Evolutionary conservation across 2,797 vertebrate species (phyloP), one percentile per base, ranked within the genome.

Genomic region (Gymnoscopelus braueri): DNA sequence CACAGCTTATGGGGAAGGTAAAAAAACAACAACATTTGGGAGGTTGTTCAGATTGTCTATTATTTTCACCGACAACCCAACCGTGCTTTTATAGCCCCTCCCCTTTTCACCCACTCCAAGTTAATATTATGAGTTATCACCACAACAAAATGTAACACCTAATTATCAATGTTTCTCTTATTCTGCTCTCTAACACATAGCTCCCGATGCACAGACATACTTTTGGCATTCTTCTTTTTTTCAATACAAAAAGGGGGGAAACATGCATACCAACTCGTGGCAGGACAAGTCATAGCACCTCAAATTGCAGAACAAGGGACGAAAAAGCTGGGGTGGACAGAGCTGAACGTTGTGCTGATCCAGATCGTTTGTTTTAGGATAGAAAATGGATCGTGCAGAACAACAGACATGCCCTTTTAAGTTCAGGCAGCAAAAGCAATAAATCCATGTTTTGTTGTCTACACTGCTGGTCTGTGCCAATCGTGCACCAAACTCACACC

Each of bases 131-230:
- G 83, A 19, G 84, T 51, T 32, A 60, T 87, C 84, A 90, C 82
- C 83, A 91, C 87, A 82, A 84, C 74, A 84, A 88, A 44, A 84
- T 80, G 78, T 84, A 87, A 91, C 84, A 84, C 60, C 78, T 77
- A 87, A 83, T 76, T 70, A 86, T 82, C 62, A 70, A 84, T 80
- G 77, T 77, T 65, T 51, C 66, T 60, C 11, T 52, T 79, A 74
- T 51, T 71, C 77, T 23, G 14, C 85, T 56, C 68, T 9, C 68
- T 39, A 65, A 39, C 35, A 52, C 49, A 56, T 39, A 13, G n/a
- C 53, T 73, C 65, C 58, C 23, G 14, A 75, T 51, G 54, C 75
- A 81, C 85, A 78, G 15, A 82, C 71, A 81, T 62, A 80, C 80
- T 77, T 86, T 88, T 91, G 90, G 90, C 90, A 77, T 87, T 78